phyloP scores from a whole-genome alignment of 2,797 vertebrate genomes.

The Tachyglossus aculeatus region DNA sequence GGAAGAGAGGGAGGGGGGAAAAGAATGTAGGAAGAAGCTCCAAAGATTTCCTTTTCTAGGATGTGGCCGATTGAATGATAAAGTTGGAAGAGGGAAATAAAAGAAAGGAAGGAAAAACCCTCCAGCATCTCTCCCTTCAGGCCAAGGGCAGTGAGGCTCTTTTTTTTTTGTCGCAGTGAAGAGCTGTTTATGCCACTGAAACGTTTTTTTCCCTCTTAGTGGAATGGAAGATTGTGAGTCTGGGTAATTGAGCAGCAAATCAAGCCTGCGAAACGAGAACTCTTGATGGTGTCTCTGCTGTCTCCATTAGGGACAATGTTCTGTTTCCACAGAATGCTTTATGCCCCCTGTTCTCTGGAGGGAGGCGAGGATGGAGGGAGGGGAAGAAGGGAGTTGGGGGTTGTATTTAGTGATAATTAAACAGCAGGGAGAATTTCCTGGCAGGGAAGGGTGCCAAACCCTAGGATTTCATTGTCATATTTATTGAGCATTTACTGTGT shows the following conservation, averaged over 20 bases:
- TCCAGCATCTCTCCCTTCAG: no score
- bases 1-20: no score
- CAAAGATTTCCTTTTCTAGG: no score
- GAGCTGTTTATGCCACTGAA: background rate
- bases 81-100: no score
- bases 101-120: background rate
- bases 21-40: no score
- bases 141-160: background rate
- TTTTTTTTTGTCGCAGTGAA: background rate
- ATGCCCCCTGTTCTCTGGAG: background rate
- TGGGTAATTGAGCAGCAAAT: background rate
- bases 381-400: background rate
- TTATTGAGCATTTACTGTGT: no score
- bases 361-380: background rate
- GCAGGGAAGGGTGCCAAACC: no score
- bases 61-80: no score
- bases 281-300: background rate
- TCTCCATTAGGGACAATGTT: background rate
- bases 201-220: background rate
- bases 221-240: background rate
- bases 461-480: no score
- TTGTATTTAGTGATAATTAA: no score
- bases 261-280: background rate
- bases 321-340: background rate
- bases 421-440: no score